Percentiles rank a stretch among this genome's conserved stretches.
phyloP scores from a whole-genome alignment of 2,888 invertebrate genomes.

The Linnaemya tessellans region DNA sequence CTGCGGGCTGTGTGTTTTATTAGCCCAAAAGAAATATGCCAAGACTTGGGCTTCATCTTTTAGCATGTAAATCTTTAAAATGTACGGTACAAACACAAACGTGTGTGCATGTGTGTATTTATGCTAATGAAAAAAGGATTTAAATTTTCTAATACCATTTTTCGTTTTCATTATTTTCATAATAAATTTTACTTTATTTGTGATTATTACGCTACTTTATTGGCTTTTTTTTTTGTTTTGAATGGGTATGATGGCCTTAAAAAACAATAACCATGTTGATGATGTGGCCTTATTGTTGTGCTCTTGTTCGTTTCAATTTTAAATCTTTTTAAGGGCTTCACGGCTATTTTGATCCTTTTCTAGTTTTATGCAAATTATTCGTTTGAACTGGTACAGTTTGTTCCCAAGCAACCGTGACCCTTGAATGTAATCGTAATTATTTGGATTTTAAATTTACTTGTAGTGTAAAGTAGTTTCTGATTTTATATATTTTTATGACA shows the following conservation, averaged over 20 bases:
- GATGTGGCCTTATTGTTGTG: conserved; percentile 57
- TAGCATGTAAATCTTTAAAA: conserved; percentile 54
- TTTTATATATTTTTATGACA: conserved; percentile 64
- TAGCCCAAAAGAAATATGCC: conserved; percentile 44
- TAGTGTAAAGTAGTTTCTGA: conserved; percentile 76
- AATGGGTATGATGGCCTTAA: not conserved
- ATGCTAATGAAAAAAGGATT: conserved; percentile 62
- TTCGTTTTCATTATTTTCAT: conserved; percentile 64
- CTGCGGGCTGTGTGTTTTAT: conserved; percentile 46
- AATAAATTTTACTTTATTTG: conserved; percentile 81
- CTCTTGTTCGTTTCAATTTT: conserved; percentile 64
- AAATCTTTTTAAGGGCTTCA: conserved; percentile 69
- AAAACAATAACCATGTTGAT: conserved; percentile 29
- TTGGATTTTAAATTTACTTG: conserved; percentile 79
- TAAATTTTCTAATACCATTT: conserved; percentile 53
- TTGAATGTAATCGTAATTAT: conserved; percentile 79
- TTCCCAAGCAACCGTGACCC: conserved; percentile 62
- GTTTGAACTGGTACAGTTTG: conserved; percentile 51
- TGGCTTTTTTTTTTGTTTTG: conserved; percentile 70
- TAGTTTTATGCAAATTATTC: conserved; percentile 59
- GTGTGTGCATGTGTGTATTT: conserved; percentile 6
- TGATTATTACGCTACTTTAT: conserved; percentile 82
- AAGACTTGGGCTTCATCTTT: conserved; percentile 53
- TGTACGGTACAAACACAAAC: not conserved
- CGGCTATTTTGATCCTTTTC: conserved; percentile 60